Percentiles rank a stretch among this genome's conserved stretches.
Conservation (phyloP, 23 tunicate species). For the Styela plicata region DNA sequence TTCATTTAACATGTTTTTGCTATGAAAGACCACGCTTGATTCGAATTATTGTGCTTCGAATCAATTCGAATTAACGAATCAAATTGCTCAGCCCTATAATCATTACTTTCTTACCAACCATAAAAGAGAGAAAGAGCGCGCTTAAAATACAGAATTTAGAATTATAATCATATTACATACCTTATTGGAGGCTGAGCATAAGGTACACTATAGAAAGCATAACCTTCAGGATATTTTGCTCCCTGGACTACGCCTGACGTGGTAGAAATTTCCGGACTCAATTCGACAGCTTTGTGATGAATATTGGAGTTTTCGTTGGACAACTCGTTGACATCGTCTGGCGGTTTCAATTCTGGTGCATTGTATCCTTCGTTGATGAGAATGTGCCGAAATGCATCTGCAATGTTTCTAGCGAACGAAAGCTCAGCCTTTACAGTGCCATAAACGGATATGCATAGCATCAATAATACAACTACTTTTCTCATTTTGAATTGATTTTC, state of each 20-base stretch:
- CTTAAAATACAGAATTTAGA: no score
- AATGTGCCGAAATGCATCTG: neutral
- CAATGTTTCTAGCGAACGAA: neutral
- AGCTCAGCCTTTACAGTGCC: neutral
- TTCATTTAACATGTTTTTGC: no score
- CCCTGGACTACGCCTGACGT: constrained; percentile 49
- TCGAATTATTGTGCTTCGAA: no score
- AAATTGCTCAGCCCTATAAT: no score
- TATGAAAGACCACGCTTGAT: no score
- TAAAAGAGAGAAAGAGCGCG: no score
- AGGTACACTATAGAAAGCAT: constrained; percentile 85
- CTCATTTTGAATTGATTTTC: no score
- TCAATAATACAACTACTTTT: neutral
- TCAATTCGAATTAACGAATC: no score
- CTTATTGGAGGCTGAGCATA: constrained; percentile 59
- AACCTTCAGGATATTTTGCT: constrained; percentile 50
- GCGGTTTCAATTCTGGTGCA: neutral
- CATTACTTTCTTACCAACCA: no score
- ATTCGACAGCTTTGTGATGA: neutral
- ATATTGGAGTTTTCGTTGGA: neutral
- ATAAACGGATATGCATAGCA: neutral
- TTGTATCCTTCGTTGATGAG: neutral
- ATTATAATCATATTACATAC: neutral
- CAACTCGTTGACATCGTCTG: neutral
- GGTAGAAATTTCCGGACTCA: constrained; percentile 21